Evolutionary conservation across 2,888 invertebrate species (phyloP), one percentile per base, ranked within the genome.

Genomic region (Sialis lutaria): DNA sequence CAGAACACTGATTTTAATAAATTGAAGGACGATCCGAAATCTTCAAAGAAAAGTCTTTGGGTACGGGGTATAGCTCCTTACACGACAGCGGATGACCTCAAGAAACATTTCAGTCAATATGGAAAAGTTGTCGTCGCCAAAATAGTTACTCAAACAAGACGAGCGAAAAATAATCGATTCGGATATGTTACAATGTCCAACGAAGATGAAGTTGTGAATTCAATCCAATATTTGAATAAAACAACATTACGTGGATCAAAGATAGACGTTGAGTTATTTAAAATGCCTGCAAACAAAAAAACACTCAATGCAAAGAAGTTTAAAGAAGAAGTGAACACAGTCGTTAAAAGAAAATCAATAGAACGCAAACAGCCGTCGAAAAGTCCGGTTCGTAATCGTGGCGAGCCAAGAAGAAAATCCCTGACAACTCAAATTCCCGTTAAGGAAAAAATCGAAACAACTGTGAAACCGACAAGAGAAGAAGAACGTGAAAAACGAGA

Each of bases 151-250:
- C 40, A 40, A 32, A 31, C 46, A 3, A 10, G 46, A 10, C 12
- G 31, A 31, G 8, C 39, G 12, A n/a, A 31, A 10, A 40, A 33
- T 32, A 33, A 34, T 8, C 33, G 40, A 8, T 46, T 33, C 40
- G 46, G 46, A 12, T 46, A 46, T n/a, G 34, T 46, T 40, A 34
- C 34, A 6, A 46, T 46, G 46, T 46, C 40, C 5, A 40, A 40
- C 3, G 8, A 13, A 22, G 46, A 40, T 12, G 46, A 46, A 40
- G 46, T 40, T 33, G 33, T 40, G 7, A 34, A 33, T 9, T 46
- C 40, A 12, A 32, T 46, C 5, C 32, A 46, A 40, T 40, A 40
- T 40, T 33, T 46, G 30, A 33, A 46, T 32, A 33, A 40, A 10
- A 46, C 33, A 12, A 40, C 22, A 22, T 22, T 22, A 22, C 22